A percentile compares a stretch with the other conserved stretches of the same genome.
phyloP scores from a whole-genome alignment of 92 coral and sea anemone genomes.

The Epizoanthus stellaris region DNA sequence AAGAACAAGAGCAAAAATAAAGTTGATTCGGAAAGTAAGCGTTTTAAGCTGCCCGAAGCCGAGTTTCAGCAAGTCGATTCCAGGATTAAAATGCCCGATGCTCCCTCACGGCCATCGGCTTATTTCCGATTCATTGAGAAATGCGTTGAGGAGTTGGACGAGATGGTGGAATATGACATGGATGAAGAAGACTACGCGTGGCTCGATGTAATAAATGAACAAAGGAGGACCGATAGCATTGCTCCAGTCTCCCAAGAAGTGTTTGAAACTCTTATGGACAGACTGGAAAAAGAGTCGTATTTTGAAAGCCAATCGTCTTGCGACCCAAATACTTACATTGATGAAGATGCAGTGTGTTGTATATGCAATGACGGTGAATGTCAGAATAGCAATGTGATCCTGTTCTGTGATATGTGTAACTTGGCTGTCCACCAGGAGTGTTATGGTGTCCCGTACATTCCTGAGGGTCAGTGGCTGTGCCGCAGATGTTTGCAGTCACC shows the following conservation, averaged over 20 bases:
- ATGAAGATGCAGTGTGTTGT: constrained; percentile 99
- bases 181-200: constrained; percentile 97
- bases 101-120: constrained; percentile 91
- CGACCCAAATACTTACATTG: constrained; percentile 99
- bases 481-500: constrained; percentile 99
- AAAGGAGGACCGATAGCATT: constrained; percentile 88
- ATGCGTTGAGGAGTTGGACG: constrained; percentile 98
- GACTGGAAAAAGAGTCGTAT: constrained; percentile 96
- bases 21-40: constrained; percentile 52
- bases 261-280: constrained; percentile 96
- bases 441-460: constrained; percentile 99
- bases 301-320: constrained; percentile 97
- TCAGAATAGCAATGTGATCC: constrained; percentile 97
- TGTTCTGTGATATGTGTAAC: constrained; percentile 99
- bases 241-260: constrained; percentile 99
- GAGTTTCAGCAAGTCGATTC: constrained; percentile 68
- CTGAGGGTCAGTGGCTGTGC: constrained; percentile 99
- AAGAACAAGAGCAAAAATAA: constrained; percentile 68
- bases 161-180: constrained; percentile 97
- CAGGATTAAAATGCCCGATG: constrained; percentile 83
- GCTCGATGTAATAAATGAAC: constrained; percentile 90
- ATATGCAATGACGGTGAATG: constrained; percentile 99
- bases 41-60: constrained; percentile 75
- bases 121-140: constrained; percentile 98
- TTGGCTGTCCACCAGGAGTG: constrained; percentile 99